These are phyloP conservation scores for Arge pagana DNA, from an alignment of 2,888 invertebrate genomes.

Conservation along the genomic window DNA sequence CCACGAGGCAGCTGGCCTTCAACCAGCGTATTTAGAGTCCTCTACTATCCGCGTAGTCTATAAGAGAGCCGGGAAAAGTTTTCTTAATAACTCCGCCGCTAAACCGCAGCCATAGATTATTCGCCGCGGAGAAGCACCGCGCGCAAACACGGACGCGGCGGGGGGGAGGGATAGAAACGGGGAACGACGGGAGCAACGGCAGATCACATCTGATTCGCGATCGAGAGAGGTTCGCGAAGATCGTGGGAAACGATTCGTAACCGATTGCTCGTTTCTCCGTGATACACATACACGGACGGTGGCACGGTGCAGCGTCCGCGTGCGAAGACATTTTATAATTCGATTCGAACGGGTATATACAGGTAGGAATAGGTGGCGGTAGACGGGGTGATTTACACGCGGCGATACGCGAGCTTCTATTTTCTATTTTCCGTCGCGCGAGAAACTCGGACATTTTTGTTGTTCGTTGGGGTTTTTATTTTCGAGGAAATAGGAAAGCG, in stretches of 20 bases:
- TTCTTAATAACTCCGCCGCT: not conserved
- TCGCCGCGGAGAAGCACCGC: not conserved
- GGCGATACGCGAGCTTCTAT: too few relatives aligned
- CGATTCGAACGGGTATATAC: too few relatives aligned
- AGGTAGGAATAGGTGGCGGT: too few relatives aligned
- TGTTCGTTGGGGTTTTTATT: too few relatives aligned
- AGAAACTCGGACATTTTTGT: too few relatives aligned
- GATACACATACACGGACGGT: too few relatives aligned
- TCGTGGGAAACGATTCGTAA: conserved; percentile 12
- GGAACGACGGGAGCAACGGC: too few relatives aligned
- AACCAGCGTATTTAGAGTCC: conserved; percentile 5
- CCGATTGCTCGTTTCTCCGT: not conserved
- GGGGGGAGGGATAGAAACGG: too few relatives aligned
- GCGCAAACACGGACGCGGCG: too few relatives aligned
- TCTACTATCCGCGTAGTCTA: not conserved
- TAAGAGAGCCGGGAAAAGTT: conserved; percentile 3
- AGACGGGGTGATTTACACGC: too few relatives aligned
- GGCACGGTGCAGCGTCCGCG: not conserved
- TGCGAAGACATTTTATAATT: not conserved
- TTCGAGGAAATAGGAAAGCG: too few relatives aligned
- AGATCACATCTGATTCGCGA: not conserved
- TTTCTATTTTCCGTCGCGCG: too few relatives aligned
- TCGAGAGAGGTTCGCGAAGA: conserved; percentile 7
- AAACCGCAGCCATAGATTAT: conserved; percentile 13
- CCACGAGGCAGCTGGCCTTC: conserved; percentile 9